Evolutionary conservation across 1,140 invertebrate genomes (phyloP), one percentile per base, ranked within the genome.

Genomic region (Drosophila kepulauana): DNA sequence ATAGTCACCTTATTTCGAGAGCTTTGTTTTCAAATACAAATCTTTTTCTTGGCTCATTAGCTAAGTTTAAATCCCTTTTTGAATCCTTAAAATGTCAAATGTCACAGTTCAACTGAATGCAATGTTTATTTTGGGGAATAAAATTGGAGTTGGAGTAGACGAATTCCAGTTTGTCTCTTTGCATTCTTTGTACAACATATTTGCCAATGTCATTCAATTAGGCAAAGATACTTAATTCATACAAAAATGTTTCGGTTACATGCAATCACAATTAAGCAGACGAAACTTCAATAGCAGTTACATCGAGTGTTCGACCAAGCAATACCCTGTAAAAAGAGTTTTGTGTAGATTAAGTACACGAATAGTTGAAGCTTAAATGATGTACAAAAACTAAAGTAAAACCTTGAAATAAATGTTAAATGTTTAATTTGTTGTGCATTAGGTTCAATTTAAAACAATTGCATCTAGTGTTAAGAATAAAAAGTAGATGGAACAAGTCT

Each of bases 201-300:
- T 84, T 77, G 77, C 51, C 56, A 66, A 62, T 85, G 74, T 75
- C 68, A 81, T 81, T 85, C 81, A 85, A 85, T 85, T 85, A 81
- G 58, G 74, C 62, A 70, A 62, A 74, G 65, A 85, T 84, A 80
- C 80, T 85, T 74, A 80, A 85, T 85, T 74, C 64, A 73, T 73
- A 75, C 54, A 80, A 84, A 80, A 84, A 70, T 82, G 49, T 54
- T 51, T 16, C 70, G 52, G 75, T 54, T 82, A 84, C 81, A 84
- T 80, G 81, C 81, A 82, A 79, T 82, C 76, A 82, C 81, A 82
- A 82, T 82, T 84, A 79, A 65, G 66, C 66, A 43, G 52, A 20
- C 41, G 20, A 45, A 35, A 59, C 52, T 38, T 38, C 43, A 67
- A 56, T 30, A 61, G 28, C 20, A 59, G 38, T 33, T 61, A 38